A percentile compares a stretch with the other conserved stretches of the same genome.
These are phyloP conservation scores for Gnathonemus echidnorhynchus DNA, from an alignment of 2,113 vertebrate species.

Conservation along the genomic window DNA sequence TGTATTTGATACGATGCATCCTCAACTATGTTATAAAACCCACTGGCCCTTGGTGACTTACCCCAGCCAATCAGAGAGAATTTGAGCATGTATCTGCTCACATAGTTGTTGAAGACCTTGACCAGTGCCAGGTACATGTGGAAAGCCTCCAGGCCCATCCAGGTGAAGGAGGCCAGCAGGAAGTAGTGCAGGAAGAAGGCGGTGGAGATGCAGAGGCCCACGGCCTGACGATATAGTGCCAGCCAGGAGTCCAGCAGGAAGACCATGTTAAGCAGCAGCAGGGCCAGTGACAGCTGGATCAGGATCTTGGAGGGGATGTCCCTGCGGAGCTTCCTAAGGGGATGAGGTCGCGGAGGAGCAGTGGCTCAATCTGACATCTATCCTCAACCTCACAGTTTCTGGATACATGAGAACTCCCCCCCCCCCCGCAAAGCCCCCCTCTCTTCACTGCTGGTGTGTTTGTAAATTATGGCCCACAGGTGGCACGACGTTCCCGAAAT, in stretches of 20 bases:
- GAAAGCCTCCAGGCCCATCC: conserved; percentile 93
- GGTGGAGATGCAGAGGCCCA: conserved; percentile 75
- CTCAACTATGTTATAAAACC: background rate
- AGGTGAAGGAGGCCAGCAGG: conserved; percentile 87
- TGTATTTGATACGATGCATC: background rate
- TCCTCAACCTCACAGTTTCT: background rate
- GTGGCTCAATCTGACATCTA: background rate
- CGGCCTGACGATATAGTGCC: conserved; percentile 55
- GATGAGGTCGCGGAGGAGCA: background rate
- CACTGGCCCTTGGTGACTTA: conserved; percentile 40
- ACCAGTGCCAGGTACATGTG: conserved; percentile 95
- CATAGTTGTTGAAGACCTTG: conserved; percentile 83
- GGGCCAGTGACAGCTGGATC: conserved; percentile 79
- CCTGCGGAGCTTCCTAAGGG: conserved; percentile 77
- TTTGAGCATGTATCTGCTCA: conserved; percentile 86
- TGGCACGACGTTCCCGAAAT: background rate
- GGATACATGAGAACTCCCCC: background rate
- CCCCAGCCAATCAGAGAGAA: conserved; percentile 86
- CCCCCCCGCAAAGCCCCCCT: too few relatives aligned
- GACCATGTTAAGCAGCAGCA: conserved; percentile 78
- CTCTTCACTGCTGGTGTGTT: background rate
- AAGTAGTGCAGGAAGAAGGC: conserved; percentile 95
- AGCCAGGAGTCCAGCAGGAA: conserved; percentile 89
- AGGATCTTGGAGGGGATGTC: conserved; percentile 95
- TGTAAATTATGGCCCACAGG: background rate